Percentiles rank a stretch among this genome's conserved stretches.
phyloP scores from a whole-genome alignment of 1,140 invertebrate species.

The Ericerus pela region DNA sequence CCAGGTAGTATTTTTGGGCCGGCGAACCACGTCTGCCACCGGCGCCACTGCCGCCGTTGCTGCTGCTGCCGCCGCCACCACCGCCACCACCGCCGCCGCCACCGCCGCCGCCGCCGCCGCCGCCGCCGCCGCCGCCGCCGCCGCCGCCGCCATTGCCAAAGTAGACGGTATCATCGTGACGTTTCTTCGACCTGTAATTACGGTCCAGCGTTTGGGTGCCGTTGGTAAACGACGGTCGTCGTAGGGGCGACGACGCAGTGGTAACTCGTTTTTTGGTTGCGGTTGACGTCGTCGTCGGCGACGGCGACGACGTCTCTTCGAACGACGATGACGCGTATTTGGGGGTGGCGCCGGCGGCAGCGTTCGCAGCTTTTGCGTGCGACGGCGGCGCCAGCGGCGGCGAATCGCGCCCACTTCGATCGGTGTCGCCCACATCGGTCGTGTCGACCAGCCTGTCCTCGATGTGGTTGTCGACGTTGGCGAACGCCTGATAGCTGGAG shows the following conservation, averaged over 20 bases:
- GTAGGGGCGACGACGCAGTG: not conserved
- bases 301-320: not conserved
- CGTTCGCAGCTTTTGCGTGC: not conserved
- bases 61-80: slow-evolving; percentile 14
- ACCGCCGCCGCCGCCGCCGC: slow-evolving; percentile 20
- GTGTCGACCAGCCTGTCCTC: slow-evolving; percentile 17
- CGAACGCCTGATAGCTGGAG: slow-evolving; percentile 20
- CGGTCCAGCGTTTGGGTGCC: not conserved
- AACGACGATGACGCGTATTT: not conserved
- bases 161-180: not conserved
- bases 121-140: slow-evolving; percentile 19
- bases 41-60: slow-evolving; percentile 17
- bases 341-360: slow-evolving; percentile 20
- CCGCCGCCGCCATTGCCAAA: slow-evolving; percentile 15
- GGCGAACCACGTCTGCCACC: slow-evolving; percentile 12
- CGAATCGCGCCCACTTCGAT: slow-evolving; percentile 19
- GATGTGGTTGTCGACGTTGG: slow-evolving; percentile 31
- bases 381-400: slow-evolving; percentile 21
- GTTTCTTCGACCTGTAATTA: not conserved
- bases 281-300: not conserved
- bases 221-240: not conserved
- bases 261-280: not conserved
- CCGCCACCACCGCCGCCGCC: slow-evolving; percentile 28
- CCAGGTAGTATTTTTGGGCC: slow-evolving; percentile 59
- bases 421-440: slow-evolving; percentile 17